Conservation (phyloP, 2,888 invertebrate species). For the Helleia helle region DNA sequence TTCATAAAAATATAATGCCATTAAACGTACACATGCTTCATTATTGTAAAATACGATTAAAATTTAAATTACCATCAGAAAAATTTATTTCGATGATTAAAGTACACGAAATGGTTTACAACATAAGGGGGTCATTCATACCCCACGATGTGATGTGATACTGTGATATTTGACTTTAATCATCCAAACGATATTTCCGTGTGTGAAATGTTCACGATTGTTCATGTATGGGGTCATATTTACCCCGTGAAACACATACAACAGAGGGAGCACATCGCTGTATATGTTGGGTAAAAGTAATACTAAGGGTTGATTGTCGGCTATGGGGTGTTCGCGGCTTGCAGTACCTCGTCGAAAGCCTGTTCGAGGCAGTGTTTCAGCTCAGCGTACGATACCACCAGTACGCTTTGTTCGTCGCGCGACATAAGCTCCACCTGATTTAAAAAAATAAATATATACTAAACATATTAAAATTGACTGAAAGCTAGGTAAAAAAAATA, state of each 20-base stretch:
- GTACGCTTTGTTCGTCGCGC: constrained; percentile 95
- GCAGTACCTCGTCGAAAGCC: constrained; percentile 88
- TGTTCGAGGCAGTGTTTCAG: constrained; percentile 95
- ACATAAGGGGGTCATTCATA: no score
- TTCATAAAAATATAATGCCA: no score
- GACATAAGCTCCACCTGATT: constrained; percentile 93
- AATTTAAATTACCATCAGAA: no score
- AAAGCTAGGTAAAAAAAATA: no score
- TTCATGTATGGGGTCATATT: no score
- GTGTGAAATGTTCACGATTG: no score
- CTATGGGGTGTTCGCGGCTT: constrained; percentile 29
- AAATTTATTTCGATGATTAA: no score
- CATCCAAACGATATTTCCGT: neutral
- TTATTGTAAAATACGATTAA: no score
- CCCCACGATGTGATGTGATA: neutral
- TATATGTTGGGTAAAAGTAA: neutral
- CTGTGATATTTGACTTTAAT: neutral
- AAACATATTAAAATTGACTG: no score
- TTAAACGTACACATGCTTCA: no score
- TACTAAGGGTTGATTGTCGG: constrained; percentile 9
- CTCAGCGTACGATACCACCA: constrained; percentile 96
- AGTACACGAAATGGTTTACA: no score
- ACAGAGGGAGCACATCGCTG: neutral
- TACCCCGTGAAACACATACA: neutral
- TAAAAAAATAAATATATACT: neutral